Evolutionary conservation across 2,888 invertebrate genomes (phyloP), one percentile per base, ranked within the genome.

Genomic region (Lumbricus terrestris): DNA sequence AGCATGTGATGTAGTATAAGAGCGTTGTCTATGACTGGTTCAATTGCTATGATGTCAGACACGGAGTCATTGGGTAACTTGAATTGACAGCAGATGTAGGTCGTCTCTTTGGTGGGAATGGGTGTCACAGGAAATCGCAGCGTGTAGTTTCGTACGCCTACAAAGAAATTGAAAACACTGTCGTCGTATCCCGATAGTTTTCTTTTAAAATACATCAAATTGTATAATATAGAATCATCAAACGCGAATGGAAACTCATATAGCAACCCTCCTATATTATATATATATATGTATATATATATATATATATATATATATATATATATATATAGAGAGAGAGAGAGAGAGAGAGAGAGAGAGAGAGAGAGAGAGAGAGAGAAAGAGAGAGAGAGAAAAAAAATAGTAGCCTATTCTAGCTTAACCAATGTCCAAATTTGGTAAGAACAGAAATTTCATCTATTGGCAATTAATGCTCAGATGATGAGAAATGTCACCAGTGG

Each of bases 1-100:
- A 91, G 18, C n/a, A 90, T 90, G 40, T 91, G 91, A 82, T 91
- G 91, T n/a, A 91, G 47, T 33, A 91, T 91, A n/a, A 83, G 34
- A 23, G 69, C 90, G 54, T 91, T 91, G 90, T 91, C 91, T 6
- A 91, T 88, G 40, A 35, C 88, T 29, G 91, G 91, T 69, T 90
- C 88, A 54, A 18, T 54, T 33, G 91, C 91, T 82, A 91, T 88
- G n/a, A 91, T 47, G 88, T 91, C 91, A 88, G 88, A 89, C 54
- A 89, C 91, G 23, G 40, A 40, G 69, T 91, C 91, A 29, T 69
- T 47, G n/a, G 91, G 90, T 35, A 92, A 42, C 20, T 82, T 69
- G 82, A 91, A 92, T n/a, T 35, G 47, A 34, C 85, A 34, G 90
- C 92, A 92, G n/a, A 88, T 69, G 90, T 92, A 92, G 34, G 90